These are phyloP conservation scores for Mamestra brassicae DNA, from an alignment of 2,888 invertebrate genomes.

Conservation along the genomic window DNA sequence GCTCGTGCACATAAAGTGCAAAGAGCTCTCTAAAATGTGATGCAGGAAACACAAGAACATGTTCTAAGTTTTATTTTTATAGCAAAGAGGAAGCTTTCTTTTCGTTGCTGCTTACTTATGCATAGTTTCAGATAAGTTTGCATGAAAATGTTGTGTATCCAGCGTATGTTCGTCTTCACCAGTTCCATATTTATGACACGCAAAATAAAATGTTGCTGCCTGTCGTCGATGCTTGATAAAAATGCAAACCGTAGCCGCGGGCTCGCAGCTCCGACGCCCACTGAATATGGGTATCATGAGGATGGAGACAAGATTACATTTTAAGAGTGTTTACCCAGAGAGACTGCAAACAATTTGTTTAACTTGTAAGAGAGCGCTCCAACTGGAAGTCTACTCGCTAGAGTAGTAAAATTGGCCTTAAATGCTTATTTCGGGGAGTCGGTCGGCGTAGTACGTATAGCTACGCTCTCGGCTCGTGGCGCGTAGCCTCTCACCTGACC, in stretches of 20 bases:
- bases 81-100: constrained; percentile 74
- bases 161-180: constrained; percentile 82
- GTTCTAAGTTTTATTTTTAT: constrained; percentile 77
- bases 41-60: constrained; percentile 66
- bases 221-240: constrained; percentile 88
- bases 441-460: constrained; percentile 67
- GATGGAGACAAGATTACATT: constrained; percentile 78
- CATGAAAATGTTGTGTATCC: constrained; percentile 84
- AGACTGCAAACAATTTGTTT: constrained; percentile 73
- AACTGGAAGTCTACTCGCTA: constrained; percentile 55
- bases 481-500: constrained; percentile 85
- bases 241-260: constrained; percentile 88
- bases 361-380: constrained; percentile 61
- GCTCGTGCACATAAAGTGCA: constrained; percentile 58
- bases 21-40: constrained; percentile 65
- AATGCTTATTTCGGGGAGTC: constrained; percentile 67
- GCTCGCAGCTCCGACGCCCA: constrained; percentile 79
- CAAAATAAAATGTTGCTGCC: constrained; percentile 88
- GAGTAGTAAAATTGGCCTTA: constrained; percentile 64
- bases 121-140: constrained; percentile 89
- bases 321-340: constrained; percentile 73
- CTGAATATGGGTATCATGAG: constrained; percentile 82
- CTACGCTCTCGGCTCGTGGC: constrained; percentile 58
- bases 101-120: constrained; percentile 86
- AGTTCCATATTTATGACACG: constrained; percentile 89